Evolutionary conservation across 35 echinoderm and acorn worm genomes (phyloP).

Genomic region (Ptychodera flava): DNA sequence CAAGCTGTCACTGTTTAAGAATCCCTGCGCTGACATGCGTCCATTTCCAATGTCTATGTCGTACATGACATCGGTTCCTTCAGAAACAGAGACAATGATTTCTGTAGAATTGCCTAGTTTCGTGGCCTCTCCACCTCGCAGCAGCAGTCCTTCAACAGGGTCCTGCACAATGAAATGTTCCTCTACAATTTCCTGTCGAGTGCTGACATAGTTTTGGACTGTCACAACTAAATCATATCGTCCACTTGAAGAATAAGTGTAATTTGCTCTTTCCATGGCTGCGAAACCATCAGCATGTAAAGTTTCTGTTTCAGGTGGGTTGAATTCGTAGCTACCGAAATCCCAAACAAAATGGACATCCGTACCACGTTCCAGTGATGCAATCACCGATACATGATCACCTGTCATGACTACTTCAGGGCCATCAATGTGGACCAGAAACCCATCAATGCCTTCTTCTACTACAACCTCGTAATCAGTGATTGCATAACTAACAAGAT

Average conservation of each 20-base stretch:
- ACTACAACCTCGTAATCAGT: constrained; percentile 17
- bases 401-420: constrained; percentile 32
- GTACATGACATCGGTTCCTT: constrained; percentile 3
- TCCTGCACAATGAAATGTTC: constrained; percentile 10
- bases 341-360: constrained; percentile 70
- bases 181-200: background rate
- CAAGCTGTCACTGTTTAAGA: background rate
- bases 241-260: background rate
- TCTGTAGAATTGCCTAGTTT: background rate
- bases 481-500: background rate
- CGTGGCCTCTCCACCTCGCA: background rate
- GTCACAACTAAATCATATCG: background rate
- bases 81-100: background rate
- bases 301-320: background rate
- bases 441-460: constrained; percentile 60
- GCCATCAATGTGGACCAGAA: constrained; percentile 35
- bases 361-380: constrained; percentile 45
- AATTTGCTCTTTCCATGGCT: background rate
- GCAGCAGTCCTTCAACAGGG: background rate
- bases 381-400: constrained; percentile 34
- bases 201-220: constrained; percentile 3
- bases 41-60: constrained; percentile 3
- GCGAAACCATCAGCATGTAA: background rate
- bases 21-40: background rate
- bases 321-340: constrained; percentile 23